Evolutionary conservation across 2,113 vertebrate genomes (phyloP).

Genomic region (Callipepla squamata): DNA sequence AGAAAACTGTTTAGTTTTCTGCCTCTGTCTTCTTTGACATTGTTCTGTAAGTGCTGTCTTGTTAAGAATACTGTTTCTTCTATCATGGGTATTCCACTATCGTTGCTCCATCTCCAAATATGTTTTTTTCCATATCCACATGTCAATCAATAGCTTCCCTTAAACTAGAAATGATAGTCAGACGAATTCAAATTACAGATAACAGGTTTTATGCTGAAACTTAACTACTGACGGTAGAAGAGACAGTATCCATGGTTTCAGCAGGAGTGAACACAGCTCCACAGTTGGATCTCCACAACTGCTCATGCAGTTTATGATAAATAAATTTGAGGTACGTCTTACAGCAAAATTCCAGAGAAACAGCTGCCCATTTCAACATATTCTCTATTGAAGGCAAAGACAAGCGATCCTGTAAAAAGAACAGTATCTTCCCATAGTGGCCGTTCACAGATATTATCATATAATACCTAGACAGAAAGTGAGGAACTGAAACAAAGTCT

Average conservation of each 20-base stretch:
- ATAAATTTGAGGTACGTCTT: background rate
- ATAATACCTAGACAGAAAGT: background rate
- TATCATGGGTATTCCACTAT: conserved; percentile 54
- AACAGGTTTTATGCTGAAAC: conserved; percentile 22
- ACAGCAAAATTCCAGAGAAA: background rate
- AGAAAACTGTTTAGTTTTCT: conserved; percentile 59
- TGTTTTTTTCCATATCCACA: conserved; percentile 68
- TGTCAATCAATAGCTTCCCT: conserved; percentile 66
- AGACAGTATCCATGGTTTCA: background rate
- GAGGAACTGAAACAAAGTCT: background rate
- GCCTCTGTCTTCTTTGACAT: conserved; percentile 63
- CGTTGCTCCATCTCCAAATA: conserved; percentile 57
- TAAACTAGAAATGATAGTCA: conserved; percentile 52
- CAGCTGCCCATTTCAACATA: background rate
- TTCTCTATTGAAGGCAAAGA: background rate
- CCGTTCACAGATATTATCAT: background rate
- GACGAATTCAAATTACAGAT: conserved; percentile 46
- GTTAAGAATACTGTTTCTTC: conserved; percentile 54
- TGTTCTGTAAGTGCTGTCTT: conserved; percentile 69
- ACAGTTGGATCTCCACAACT: background rate
- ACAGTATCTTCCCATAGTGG: background rate
- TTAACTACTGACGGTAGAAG: conserved; percentile 4
- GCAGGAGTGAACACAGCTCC: background rate
- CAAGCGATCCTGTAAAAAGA: background rate
- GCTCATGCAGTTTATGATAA: background rate